Evolutionary conservation across 1,140 invertebrate genomes (phyloP), one percentile per base, ranked within the genome.

Genomic region (Vanessa tameamea): DNA sequence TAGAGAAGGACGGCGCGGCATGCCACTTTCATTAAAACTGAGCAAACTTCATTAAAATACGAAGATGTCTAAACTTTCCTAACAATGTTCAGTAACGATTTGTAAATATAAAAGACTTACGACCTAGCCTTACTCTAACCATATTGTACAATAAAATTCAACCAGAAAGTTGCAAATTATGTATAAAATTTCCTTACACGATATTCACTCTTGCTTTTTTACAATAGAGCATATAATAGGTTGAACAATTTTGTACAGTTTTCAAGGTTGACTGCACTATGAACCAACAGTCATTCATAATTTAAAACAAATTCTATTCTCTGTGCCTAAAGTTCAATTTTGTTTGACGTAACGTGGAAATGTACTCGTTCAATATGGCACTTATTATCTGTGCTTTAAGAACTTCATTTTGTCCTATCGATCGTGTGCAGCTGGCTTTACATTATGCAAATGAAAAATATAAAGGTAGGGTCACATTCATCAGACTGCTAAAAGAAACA

Each of bases 381-480:
- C 50, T n/a, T 69, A 69, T 57, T 57, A 20, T 69, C 66, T 69
- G 37, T 57, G 53, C 37, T 57, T 43, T 69, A 69, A 69, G 66
- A 69, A 69, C 66, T 69, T 69, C 66, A 69, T 69, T 69, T 59
- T 23, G 65, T 55, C 13, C 37, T 69, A 69, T 69, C 66, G 66
- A 69, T 69, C 66, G 66, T 69, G 53, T 59, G 66, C 53, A 61
- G 57, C 57, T 61, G 57, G 26, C 23, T 69, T 59, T 59, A 69
- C 66, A 69, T 69, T 69, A 69, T 69, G 66, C 66, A 69, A 69
- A 69, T 69, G 66, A 69, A 69, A 68, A 69, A 12, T 61, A 14
- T 69, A 69, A 69, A 69, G 66, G 66, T 31, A 16, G 31, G 66
- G 66, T 37, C 43, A 69, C 53, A 59, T 57, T 57, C 53, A 57